Evolutionary conservation across 2,888 invertebrate genomes (phyloP).

Genomic region (Minunthozetes semirufus): DNA sequence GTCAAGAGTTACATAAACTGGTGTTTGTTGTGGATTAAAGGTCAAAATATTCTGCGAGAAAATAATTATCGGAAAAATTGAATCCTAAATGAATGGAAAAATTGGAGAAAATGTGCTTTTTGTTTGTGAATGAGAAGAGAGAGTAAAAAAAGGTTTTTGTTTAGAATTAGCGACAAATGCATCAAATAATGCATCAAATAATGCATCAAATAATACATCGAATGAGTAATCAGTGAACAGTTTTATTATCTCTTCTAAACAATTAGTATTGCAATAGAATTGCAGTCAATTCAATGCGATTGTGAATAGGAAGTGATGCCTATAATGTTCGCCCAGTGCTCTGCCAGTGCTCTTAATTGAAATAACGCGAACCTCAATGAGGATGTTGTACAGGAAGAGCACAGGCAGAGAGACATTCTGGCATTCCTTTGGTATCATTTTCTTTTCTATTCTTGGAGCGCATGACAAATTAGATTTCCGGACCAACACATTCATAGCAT

Average conservation of each 20-base stretch:
- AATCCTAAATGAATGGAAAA: neutral
- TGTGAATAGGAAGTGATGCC: constrained; percentile 22
- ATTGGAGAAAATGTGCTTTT: neutral
- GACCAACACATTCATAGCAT: neutral
- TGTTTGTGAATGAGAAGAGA: neutral
- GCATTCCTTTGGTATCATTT: neutral
- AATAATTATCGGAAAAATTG: too few relatives aligned
- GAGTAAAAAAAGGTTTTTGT: neutral
- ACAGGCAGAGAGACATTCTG: neutral
- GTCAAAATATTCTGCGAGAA: neutral
- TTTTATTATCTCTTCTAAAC: neutral
- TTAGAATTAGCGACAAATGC: neutral
- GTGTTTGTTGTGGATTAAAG: neutral
- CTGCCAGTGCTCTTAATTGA: constrained; percentile 1
- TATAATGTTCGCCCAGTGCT: neutral
- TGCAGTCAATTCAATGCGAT: constrained; percentile 5
- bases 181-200: too few relatives aligned
- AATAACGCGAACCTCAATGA: constrained; percentile 9
- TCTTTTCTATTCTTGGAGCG: neutral
- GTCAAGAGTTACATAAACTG: neutral
- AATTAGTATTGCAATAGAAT: neutral
- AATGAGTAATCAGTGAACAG: neutral
- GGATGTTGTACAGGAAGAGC: constrained; percentile 14
- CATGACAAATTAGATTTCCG: neutral
- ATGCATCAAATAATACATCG: neutral